These are phyloP conservation scores for Pollenia amentaria DNA, from an alignment of 2,888 invertebrate species.

Conservation along the genomic window DNA sequence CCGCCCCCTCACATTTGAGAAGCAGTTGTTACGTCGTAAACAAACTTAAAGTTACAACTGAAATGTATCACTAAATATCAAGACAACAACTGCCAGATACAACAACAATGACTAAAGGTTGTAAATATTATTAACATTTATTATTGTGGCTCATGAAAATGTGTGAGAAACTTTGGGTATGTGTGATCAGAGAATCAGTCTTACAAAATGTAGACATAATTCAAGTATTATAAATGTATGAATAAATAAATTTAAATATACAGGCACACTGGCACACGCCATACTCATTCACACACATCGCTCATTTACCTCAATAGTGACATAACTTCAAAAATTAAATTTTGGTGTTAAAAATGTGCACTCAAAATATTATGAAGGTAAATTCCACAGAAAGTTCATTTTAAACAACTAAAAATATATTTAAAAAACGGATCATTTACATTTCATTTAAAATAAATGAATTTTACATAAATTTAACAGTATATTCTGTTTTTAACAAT, in stretches of 20 bases:
- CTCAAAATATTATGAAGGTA: no score
- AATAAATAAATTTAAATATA: slow-evolving; percentile 31
- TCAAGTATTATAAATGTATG: slow-evolving; percentile 32
- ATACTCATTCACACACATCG: not conserved
- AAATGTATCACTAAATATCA: slow-evolving; percentile 45
- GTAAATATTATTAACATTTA: slow-evolving; percentile 61
- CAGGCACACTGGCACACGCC: not conserved
- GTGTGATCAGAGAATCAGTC: slow-evolving; percentile 1
- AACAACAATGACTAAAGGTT: slow-evolving; percentile 20
- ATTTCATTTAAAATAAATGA: no score
- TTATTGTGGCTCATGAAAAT: slow-evolving; percentile 1
- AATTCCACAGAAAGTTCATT: no score
- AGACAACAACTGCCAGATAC: slow-evolving; percentile 48
- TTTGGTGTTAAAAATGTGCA: no score
- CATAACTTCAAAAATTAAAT: no score
- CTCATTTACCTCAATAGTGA: no score
- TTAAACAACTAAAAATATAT: no score
- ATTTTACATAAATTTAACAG: no score
- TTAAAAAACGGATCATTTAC: no score
- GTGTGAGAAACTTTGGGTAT: not conserved
- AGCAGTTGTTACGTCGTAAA: not conserved
- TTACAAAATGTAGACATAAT: slow-evolving; percentile 34
- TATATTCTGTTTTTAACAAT: no score
- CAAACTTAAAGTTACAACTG: not conserved
- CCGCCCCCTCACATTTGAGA: not conserved